Evolutionary conservation across 2,113 vertebrate species (phyloP).

Genomic region (Eolophus roseicapilla): DNA sequence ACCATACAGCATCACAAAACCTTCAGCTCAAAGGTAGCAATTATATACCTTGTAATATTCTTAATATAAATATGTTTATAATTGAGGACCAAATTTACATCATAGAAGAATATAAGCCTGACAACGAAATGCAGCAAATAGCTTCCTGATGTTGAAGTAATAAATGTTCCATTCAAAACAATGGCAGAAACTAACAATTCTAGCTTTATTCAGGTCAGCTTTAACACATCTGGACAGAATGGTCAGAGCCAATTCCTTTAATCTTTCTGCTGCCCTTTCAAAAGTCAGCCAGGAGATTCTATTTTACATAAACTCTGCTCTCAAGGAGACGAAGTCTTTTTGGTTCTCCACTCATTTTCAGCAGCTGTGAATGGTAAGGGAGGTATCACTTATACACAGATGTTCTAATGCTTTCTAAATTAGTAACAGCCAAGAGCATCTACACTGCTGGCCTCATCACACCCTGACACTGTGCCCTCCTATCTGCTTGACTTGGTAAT

Average conservation of each 20-base stretch:
- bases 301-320: background rate
- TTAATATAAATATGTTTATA: background rate
- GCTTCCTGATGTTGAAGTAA: conserved; percentile 2
- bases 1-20: background rate
- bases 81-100: background rate
- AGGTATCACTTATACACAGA: background rate
- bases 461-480: background rate
- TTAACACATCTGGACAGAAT: background rate
- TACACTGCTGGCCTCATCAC: background rate
- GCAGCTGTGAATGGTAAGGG: background rate
- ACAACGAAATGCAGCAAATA: background rate
- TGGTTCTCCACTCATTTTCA: background rate
- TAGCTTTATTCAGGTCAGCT: background rate
- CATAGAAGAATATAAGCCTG: background rate
- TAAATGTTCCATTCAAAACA: background rate
- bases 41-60: background rate
- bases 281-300: background rate
- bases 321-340: background rate
- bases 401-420: background rate
- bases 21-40: background rate
- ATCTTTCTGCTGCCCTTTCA: background rate
- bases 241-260: background rate
- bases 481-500: background rate
- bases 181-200: background rate
- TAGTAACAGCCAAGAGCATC: background rate